Evolutionary conservation across 2,888 invertebrate genomes (phyloP), one percentile per base, ranked within the genome.

Genomic region (Scotopteryx bipunctaria): DNA sequence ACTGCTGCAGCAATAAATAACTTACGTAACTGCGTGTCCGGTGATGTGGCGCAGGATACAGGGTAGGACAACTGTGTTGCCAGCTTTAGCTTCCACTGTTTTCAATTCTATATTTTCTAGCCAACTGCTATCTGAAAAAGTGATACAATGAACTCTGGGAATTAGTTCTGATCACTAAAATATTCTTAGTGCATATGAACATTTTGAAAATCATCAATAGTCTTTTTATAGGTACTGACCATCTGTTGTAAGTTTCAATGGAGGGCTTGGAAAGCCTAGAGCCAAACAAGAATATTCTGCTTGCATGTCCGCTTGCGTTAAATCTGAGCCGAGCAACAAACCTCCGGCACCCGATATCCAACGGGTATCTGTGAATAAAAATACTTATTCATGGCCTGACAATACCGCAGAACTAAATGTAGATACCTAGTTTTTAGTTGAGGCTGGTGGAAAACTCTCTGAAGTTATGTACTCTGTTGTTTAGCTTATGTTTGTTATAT

Each of bases 241-340:
- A 71, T 89, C 88, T 45, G 86, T 84, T 6, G 88, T 86, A 15
- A 89, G 78, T 66, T 83, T 87, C 31, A 86, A 56, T 9, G 83
- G 59, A 6, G 77, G 73, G 54, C 87, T 88, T 0, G 81, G 78
- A 19, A 81, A 77, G 59, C 86, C 85, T 3, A 87, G 66, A 1
- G 83, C 86, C 11, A 89, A 66, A 53, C 90, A 90, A 14, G 89
- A 76, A 66, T 88, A 90, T 65, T 89, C 87, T 0, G 89, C 88
- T 53, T 88, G 84, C 27, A 88, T 67, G 47, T 90, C 90, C 0
- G 86, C 85, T 57, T 87, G 87, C 0, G 85, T 86, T 51, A 90
- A 57, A 53, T 88, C 88, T 29, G 82, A 64, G 5, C 88, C 88
- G 25, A 89, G 73, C 6, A 89, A 67, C 21, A 88, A 53, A 2